These are phyloP conservation scores for Octopus bimaculoides DNA, from an alignment of 1,140 invertebrate genomes.

Conservation along the genomic window DNA sequence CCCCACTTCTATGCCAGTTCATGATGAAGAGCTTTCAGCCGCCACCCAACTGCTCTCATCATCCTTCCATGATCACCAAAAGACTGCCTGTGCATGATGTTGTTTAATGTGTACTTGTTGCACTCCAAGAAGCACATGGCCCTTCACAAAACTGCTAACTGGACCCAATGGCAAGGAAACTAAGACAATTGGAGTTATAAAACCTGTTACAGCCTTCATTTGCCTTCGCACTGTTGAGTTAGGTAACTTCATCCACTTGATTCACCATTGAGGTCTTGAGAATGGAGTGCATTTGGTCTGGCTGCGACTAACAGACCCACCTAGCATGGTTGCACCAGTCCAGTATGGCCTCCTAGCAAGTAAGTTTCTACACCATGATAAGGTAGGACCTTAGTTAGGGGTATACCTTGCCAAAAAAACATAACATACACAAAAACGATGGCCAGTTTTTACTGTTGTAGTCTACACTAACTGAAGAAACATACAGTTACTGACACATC, in stretches of 20 bases:
- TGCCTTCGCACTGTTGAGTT: neutral
- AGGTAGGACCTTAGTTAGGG: too few species aligned
- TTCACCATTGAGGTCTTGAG: too few species aligned
- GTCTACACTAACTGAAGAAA: too few species aligned
- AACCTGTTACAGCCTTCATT: neutral
- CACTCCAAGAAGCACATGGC: neutral
- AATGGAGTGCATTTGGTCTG: too few species aligned
- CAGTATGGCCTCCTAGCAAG: too few species aligned
- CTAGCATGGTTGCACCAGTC: too few species aligned
- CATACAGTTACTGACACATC: too few species aligned
- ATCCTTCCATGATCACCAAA: neutral
- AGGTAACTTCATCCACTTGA: neutral
- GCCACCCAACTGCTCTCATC: neutral
- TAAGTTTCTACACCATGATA: too few species aligned
- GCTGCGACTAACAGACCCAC: too few species aligned
- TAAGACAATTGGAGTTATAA: neutral
- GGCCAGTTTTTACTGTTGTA: too few species aligned
- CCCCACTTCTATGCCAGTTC: neutral
- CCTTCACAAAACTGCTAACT: neutral
- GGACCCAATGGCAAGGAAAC: neutral
- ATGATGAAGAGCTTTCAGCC: neutral
- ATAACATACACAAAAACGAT: too few species aligned
- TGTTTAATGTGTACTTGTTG: neutral
- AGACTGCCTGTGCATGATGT: neutral
- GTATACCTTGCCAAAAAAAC: too few species aligned